Evolutionary conservation across 2,797 vertebrate species (phyloP), one percentile per base, ranked within the genome.

Genomic region (Falco naumanni): DNA sequence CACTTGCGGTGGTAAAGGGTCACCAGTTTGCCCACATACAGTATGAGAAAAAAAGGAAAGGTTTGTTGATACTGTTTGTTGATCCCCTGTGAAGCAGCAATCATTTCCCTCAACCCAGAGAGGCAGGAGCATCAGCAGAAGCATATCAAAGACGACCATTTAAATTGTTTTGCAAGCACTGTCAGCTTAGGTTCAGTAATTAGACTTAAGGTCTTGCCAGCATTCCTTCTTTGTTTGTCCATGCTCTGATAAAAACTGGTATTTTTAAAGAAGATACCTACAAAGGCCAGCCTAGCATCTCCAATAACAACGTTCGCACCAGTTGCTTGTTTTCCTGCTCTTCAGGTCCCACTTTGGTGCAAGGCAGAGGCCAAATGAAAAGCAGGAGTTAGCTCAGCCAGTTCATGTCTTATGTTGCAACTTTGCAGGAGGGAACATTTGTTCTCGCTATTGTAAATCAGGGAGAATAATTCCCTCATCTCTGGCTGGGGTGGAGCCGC

Each of bases 401-500:
- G 50, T 92, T 92, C 82, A 72, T 2, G 3, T 53, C 78, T 79
- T 45, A 76, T 79, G 82, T 79, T 89, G 93, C 84, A 95, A 76
- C 69, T 87, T 57, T 39, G 78, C 78, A 72, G 92, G 84, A 95
- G 59, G 90, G 50, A 81, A 91, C 0, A 0, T 43, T 92, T 87
- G 53, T 13, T 83, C 74, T 90, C 1, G 0, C 37, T 84, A 18
- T 20, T 72, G 57, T 85, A 94, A 96, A 95, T 93, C 57, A 94
- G 56, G 45, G 37, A 83, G 60, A 95, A 84, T 81, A 87, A 93
- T 91, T 92, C 84, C 50, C 50, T 96, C 82, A 72, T 81, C 70
- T 76, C 80, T 91, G 64, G 72, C 69, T 94, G 69, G 82, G 87
- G 92, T 84, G 93, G 76, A 95, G 87, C 69, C 89, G 89, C 76